Evolutionary conservation across 2,797 vertebrate species (phyloP), one percentile per base, ranked within the genome.

Genomic region (Poeciliopsis gracilis): DNA sequence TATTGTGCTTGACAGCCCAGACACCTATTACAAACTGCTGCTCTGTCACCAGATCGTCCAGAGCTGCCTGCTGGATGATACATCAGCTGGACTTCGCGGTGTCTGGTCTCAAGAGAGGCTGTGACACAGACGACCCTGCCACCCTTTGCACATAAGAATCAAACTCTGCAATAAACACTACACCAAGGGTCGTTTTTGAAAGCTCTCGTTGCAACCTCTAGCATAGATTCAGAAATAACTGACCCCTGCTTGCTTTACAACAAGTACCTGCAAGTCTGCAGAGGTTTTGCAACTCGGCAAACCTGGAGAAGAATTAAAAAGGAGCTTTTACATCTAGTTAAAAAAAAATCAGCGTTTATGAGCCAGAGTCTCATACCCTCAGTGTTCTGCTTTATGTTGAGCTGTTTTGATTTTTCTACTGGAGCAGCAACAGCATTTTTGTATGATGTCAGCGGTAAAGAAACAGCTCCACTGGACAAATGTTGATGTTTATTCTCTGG

Each of bases 11-110:
- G n/a, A 76, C 78, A 82, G 77, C 53, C 66, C 72, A 79, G 83
- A 87, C 85, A 84, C 77, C 83, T 86, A 90, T 91, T 88, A 88
- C 67, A 36, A 90, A 88, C 73, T 86, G 85, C 81, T 84, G 80
- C 81, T 77, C 76, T 84, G 75, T 1, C 75, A 83, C 55, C 75
- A 46, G 72, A 77, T 81, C 30, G n/a, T 87, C 85, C 80, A 86
- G 81, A 86, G 87, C 75, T 83, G 86, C 63, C 76, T 92, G 86
- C 91, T 88, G 85, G 85, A 90, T 88, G 89, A 88, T 78, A 89
- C 87, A 87, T 93, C 90, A 91, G 82, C 61, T 66, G 73, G 80
- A 77, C 74, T 76, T 76, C 67, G 71, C 77, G 82, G 83, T 81
- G 87, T 78, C 83, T 81, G 72, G 77, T 87, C 80, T 77, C 63